Conservation (phyloP, 2,888 invertebrate species). For the Drosophila paramelanica region DNA sequence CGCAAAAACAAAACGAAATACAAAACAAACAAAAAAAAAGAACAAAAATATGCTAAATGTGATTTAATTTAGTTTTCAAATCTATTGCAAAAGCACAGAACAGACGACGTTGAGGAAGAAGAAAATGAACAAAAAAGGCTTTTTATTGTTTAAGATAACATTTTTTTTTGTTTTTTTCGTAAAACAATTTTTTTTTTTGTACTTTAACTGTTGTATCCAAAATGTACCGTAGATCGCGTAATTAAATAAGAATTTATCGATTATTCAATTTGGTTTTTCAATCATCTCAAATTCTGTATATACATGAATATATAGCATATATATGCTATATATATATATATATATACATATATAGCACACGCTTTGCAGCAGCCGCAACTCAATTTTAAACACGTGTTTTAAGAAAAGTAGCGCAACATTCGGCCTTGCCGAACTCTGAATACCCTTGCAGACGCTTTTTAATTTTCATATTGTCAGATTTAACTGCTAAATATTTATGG, state of each 20-base stretch:
- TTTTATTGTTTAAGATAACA: constrained; percentile 66
- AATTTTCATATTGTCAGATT: not conserved
- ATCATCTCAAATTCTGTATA: constrained; percentile 2
- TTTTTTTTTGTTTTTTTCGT: constrained; percentile 31
- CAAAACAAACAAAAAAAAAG: too few species aligned
- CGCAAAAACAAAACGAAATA: constrained; percentile 10
- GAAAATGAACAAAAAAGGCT: constrained; percentile 52
- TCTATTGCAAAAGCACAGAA: constrained; percentile 44
- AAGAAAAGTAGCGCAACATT: not conserved
- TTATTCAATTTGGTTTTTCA: constrained; percentile 3
- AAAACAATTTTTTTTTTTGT: constrained; percentile 16
- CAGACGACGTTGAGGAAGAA: constrained; percentile 14
- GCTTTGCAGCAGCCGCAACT: constrained; percentile 16
- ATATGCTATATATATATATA: not conserved
- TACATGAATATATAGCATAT: too few species aligned
- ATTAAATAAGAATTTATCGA: constrained; percentile 25
- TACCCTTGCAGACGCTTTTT: constrained; percentile 17
- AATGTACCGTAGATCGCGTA: constrained; percentile 42
- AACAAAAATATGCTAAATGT: constrained; percentile 67
- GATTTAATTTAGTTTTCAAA: constrained; percentile 74
- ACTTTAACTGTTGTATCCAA: constrained; percentile 30
- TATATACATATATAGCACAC: constrained; percentile 18
- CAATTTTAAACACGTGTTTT: constrained; percentile 12
- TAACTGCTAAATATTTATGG: too few species aligned
- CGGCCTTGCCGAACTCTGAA: constrained; percentile 9